phyloP scores from a whole-genome alignment of 2,888 invertebrate species.

The Mellilla xanthometata region DNA sequence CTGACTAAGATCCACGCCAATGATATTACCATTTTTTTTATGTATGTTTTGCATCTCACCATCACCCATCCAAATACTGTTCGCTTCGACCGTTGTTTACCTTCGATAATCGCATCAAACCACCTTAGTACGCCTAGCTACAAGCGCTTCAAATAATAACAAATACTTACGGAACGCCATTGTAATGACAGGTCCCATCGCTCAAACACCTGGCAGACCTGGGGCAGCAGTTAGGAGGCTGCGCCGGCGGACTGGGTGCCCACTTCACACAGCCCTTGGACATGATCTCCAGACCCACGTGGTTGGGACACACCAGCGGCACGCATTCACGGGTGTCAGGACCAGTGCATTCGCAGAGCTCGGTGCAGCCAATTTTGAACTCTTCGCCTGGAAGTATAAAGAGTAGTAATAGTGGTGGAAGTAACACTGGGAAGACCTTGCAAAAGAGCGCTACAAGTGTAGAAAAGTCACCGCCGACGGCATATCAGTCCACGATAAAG shows the following conservation, averaged over 20 bases:
- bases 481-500: too few species aligned
- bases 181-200: slow-evolving; percentile 91
- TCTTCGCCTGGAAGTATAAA: slow-evolving; percentile 80
- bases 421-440: too few species aligned
- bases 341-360: slow-evolving; percentile 89
- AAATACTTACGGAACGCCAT: slow-evolving; percentile 80
- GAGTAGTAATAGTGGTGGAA: not conserved
- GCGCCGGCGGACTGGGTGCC: slow-evolving; percentile 90
- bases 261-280: slow-evolving; percentile 93
- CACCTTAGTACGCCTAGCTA: too few species aligned
- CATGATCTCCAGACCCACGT: slow-evolving; percentile 92
- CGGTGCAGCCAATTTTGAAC: slow-evolving; percentile 91
- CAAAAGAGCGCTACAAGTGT: too few species aligned
- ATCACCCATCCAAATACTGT: too few species aligned
- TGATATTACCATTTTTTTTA: too few species aligned
- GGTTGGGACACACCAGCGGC: slow-evolving; percentile 91
- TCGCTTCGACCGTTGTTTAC: too few species aligned
- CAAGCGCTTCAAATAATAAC: slow-evolving; percentile 18
- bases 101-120: too few species aligned
- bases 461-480: too few species aligned
- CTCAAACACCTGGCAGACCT: slow-evolving; percentile 89
- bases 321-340: slow-evolving; percentile 87
- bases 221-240: slow-evolving; percentile 91
- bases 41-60: too few species aligned
- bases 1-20: too few species aligned